phyloP scores from a whole-genome alignment of 2,113 vertebrate genomes.

The Oreochromis spilurus region DNA sequence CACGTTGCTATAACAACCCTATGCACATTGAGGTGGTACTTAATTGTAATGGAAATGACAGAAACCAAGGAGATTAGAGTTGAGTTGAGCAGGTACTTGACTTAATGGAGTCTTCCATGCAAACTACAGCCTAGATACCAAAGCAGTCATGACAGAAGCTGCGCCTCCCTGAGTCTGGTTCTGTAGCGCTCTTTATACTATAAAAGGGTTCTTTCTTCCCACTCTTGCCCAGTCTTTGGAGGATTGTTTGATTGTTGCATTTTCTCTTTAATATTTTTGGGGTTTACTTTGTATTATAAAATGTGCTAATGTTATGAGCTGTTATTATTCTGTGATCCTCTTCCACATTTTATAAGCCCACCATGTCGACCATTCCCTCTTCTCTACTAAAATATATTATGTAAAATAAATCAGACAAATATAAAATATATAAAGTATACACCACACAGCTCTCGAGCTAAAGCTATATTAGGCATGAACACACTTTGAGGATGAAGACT shows the following conservation, averaged over 20 bases:
- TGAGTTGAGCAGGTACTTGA: accelerated
- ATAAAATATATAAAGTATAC: not conserved
- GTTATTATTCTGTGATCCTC: not conserved
- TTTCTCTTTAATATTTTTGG: not conserved
- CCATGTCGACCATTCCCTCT: not conserved
- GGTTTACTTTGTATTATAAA: not conserved
- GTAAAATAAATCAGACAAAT: not conserved
- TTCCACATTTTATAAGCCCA: not conserved
- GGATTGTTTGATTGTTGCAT: not conserved
- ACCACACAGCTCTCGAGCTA: not conserved
- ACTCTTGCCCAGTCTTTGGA: not conserved
- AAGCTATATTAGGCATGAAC: not conserved
- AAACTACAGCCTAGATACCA: accelerated
- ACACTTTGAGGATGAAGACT: not conserved
- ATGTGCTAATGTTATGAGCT: not conserved
- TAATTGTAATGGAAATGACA: not conserved
- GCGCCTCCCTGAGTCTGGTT: not conserved
- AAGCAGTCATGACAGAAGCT: not conserved
- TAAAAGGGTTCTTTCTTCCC: not conserved
- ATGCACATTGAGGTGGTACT: not conserved
- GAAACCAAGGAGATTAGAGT: not conserved
- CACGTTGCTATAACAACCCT: not conserved
- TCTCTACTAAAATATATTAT: accelerated
- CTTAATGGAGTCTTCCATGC: not conserved
- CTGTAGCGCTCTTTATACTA: not conserved